These are phyloP conservation scores for Dastarcus helophoroides DNA, from an alignment of 2,888 invertebrate genomes.

Conservation along the genomic window DNA sequence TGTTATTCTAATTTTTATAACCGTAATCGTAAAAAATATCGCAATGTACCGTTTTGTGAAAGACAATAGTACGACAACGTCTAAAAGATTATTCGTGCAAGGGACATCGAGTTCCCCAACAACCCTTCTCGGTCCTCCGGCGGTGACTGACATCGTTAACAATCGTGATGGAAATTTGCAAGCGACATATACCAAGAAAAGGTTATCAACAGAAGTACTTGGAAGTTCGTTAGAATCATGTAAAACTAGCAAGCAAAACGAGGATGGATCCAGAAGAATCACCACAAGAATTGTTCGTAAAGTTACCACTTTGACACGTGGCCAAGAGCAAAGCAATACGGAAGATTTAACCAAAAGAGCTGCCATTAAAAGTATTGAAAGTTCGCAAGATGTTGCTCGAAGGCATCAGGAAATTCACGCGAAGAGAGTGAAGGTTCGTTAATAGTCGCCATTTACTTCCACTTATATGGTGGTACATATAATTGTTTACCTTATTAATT, in stretches of 20 bases:
- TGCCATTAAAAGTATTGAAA: constrained; percentile 43
- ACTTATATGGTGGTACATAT: no score
- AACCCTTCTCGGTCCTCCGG: constrained; percentile 27
- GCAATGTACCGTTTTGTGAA: constrained; percentile 71
- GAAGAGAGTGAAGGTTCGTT: constrained; percentile 66
- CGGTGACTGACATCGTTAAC: constrained; percentile 30
- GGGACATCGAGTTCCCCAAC: constrained; percentile 40
- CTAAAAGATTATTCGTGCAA: constrained; percentile 64
- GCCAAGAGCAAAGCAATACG: constrained; percentile 65
- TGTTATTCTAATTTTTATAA: background rate
- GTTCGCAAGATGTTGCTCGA: constrained; percentile 43
- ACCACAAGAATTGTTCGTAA: constrained; percentile 79
- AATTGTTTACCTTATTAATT: no score
- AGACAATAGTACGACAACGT: constrained; percentile 40
- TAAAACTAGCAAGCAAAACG: constrained; percentile 67
- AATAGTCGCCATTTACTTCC: no score
- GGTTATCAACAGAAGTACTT: constrained; percentile 72
- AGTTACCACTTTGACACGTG: constrained; percentile 77
- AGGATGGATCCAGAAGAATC: constrained; percentile 68
- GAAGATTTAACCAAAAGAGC: constrained; percentile 57
- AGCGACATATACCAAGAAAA: constrained; percentile 71
- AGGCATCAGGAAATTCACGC: constrained; percentile 42
- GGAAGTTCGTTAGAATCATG: constrained; percentile 77
- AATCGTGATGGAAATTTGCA: constrained; percentile 50
- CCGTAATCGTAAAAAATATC: constrained; percentile 17